A percentile compares a stretch with the other conserved stretches of the same genome.
Evolutionary conservation across 2,797 vertebrate species (phyloP).

Genomic region (Oreochromis grahami): DNA sequence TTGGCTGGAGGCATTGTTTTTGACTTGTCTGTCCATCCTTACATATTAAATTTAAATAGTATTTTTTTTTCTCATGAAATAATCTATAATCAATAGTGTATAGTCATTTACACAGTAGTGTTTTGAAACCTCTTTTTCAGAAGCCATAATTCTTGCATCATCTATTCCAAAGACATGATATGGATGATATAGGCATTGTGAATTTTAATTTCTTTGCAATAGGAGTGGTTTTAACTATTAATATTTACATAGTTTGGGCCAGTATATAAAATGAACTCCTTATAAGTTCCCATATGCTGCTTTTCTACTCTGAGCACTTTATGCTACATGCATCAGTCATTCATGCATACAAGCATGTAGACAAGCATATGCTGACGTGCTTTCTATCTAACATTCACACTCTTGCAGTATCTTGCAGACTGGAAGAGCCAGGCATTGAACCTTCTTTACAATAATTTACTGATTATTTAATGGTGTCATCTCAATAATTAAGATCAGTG

Average conservation of each 20-base stretch:
- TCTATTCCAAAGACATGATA: background rate
- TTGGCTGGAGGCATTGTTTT: background rate
- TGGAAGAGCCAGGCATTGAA: background rate
- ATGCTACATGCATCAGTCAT: background rate
- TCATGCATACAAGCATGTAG: background rate
- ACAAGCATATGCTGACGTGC: background rate
- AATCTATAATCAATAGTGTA: background rate
- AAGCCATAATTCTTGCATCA: background rate
- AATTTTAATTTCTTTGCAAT: background rate
- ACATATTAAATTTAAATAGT: background rate
- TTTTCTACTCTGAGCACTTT: background rate
- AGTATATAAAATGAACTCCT: background rate
- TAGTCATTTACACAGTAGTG: background rate
- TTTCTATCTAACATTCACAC: background rate
- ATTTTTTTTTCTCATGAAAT: background rate
- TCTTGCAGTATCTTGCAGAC: background rate
- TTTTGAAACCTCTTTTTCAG: background rate
- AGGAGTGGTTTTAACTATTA: background rate
- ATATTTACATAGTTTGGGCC: background rate
- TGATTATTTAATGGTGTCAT: background rate
- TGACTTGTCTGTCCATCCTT: background rate
- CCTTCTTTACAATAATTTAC: background rate
- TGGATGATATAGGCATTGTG: background rate
- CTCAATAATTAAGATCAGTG: background rate
- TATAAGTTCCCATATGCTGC: background rate